Evolutionary conservation across 1,140 invertebrate species (phyloP).

Genomic region (Teleopsis dalmanni): DNA sequence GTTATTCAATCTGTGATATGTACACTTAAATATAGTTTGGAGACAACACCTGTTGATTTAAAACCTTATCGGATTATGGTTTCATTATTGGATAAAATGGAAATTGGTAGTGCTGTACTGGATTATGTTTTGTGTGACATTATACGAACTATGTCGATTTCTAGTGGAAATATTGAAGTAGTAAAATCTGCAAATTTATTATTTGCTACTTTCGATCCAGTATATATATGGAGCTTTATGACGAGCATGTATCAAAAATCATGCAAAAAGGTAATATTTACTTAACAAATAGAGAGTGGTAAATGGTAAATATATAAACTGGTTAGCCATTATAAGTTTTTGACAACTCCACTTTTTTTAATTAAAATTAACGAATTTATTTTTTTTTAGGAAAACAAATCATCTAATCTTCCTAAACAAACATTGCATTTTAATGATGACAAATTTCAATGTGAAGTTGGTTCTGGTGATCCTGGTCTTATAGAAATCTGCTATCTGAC

Average conservation of each 20-base stretch:
- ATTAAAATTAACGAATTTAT: too few relatives aligned
- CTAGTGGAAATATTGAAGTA: constrained; percentile 48
- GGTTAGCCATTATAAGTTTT: too few relatives aligned
- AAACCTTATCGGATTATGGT: constrained; percentile 79
- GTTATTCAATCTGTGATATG: constrained; percentile 58
- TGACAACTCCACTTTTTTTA: too few relatives aligned
- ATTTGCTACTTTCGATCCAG: constrained; percentile 76
- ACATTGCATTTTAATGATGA: neutral
- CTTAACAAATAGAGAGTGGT: neutral
- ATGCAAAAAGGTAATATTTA: constrained; percentile 45
- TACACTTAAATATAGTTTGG: constrained; percentile 52
- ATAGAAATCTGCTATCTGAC: constrained; percentile 64
- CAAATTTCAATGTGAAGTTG: constrained; percentile 49
- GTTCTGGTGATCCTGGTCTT: constrained; percentile 53
- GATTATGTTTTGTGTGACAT: constrained; percentile 82
- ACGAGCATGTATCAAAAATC: constrained; percentile 62
- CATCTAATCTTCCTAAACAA: neutral
- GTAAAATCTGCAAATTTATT: constrained; percentile 80
- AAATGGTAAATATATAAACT: neutral
- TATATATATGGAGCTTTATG: constrained; percentile 81
- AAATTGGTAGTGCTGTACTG: constrained; percentile 77
- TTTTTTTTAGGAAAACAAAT: too few relatives aligned
- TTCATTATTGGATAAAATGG: constrained; percentile 81
- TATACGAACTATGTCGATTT: constrained; percentile 55
- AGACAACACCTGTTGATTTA: constrained; percentile 57